A percentile compares a stretch with the other conserved stretches of the same genome.
Conservation (phyloP, 2,888 invertebrate genomes). For the Drosophila silvestris region DNA sequence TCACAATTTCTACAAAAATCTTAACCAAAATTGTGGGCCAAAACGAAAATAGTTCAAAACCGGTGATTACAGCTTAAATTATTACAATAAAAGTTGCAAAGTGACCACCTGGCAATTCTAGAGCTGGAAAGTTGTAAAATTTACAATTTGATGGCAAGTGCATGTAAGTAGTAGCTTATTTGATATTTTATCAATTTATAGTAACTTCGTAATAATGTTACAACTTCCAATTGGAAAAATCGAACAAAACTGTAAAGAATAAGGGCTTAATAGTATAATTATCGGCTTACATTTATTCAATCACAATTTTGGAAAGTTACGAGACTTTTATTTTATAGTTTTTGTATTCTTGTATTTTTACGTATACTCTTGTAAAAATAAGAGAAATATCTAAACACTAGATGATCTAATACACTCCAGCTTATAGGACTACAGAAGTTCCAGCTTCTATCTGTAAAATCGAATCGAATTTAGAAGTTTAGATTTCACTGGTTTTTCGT, state of each 20-base stretch:
- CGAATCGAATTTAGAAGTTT: background rate
- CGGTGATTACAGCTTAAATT: background rate
- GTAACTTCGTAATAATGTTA: background rate
- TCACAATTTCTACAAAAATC: background rate
- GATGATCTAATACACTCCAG: background rate
- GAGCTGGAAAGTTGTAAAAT: background rate
- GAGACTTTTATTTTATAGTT: background rate
- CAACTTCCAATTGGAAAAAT: background rate
- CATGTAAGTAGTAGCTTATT: background rate
- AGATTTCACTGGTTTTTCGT: too few species aligned
- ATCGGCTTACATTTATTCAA: too few species aligned
- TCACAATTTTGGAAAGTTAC: background rate
- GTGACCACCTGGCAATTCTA: background rate
- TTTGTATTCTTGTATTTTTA: background rate
- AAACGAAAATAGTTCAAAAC: background rate
- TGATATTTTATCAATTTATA: background rate
- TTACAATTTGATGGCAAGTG: background rate
- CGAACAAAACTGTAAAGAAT: too few species aligned
- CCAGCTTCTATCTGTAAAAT: background rate
- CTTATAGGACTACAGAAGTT: background rate
- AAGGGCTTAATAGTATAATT: too few species aligned
- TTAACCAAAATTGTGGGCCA: too few species aligned
- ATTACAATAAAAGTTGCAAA: background rate
- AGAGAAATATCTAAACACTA: too few species aligned
- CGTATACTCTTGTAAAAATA: background rate